A percentile compares a stretch with the other conserved stretches of the same genome.
Evolutionary conservation across 1,140 invertebrate species (phyloP).

Genomic region (Cyclargus thomasi): DNA sequence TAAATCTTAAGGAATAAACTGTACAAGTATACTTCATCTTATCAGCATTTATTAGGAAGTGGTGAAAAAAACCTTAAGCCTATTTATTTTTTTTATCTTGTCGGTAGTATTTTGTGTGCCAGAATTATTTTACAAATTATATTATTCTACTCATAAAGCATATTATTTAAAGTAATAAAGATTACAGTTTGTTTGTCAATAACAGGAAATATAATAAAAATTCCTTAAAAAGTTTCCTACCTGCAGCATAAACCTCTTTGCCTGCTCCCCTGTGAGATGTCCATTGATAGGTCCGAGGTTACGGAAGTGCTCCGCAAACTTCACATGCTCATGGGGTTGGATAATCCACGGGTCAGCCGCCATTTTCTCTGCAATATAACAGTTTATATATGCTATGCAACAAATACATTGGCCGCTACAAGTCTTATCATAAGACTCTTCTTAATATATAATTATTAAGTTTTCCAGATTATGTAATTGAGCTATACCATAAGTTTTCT

Average conservation of each 20-base stretch:
- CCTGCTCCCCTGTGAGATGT: slow-evolving; percentile 94
- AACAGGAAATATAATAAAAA: neutral
- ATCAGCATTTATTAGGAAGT: too few species aligned
- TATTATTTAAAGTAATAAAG: too few species aligned
- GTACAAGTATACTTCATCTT: too few species aligned
- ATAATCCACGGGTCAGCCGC: slow-evolving; percentile 91
- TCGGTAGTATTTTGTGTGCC: too few species aligned
- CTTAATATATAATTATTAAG: too few species aligned
- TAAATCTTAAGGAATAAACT: too few species aligned
- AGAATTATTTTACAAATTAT: too few species aligned
- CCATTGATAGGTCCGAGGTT: slow-evolving; percentile 91
- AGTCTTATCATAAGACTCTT: neutral
- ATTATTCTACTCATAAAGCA: too few species aligned
- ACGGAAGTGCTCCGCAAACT: slow-evolving; percentile 95
- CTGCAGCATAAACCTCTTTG: slow-evolving; percentile 94
- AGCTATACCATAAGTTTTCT: too few species aligned
- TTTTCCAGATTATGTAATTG: too few species aligned
- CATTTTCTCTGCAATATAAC: slow-evolving; percentile 32
- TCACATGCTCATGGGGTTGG: slow-evolving; percentile 87
- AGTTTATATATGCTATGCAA: neutral
- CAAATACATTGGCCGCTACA: neutral
- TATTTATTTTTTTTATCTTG: too few species aligned
- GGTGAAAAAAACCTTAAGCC: too few species aligned
- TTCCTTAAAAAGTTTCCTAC: slow-evolving; percentile 27
- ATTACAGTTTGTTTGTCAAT: neutral